Percentiles rank a stretch among this genome's conserved stretches.
These are phyloP conservation scores for Phaethornis superciliosus DNA, from an alignment of 2,113 vertebrate species.

Conservation along the genomic window DNA sequence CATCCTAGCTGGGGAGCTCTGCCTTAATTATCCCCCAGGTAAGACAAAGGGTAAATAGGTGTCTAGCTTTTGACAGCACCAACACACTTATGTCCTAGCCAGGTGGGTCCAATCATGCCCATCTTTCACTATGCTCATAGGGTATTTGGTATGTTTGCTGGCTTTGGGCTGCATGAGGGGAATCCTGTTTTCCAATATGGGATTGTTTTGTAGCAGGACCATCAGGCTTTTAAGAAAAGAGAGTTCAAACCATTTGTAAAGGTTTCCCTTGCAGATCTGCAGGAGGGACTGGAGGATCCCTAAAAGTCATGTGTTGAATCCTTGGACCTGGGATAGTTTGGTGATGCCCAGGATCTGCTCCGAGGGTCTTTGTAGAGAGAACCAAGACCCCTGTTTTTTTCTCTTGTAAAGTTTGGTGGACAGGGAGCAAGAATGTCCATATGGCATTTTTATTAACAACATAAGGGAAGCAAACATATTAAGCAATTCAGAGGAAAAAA, in stretches of 20 bases:
- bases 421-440: not conserved
- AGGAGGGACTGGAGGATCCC: not conserved
- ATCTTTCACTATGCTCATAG: not conserved
- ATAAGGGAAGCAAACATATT: not conserved
- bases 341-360: not conserved
- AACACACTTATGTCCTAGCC: not conserved
- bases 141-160: not conserved
- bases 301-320: not conserved
- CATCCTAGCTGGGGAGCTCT: not conserved
- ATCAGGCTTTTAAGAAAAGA: not conserved
- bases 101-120: not conserved
- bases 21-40: not conserved
- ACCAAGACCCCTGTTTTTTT: fast-evolving
- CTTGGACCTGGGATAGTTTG: not conserved
- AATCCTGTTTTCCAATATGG: not conserved
- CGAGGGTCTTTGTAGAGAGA: not conserved
- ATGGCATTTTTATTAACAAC: not conserved
- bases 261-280: not conserved
- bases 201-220: not conserved
- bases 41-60: not conserved
- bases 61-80: not conserved
- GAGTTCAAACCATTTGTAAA: not conserved
- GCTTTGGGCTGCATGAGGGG: fast-evolving
- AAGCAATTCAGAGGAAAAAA: not conserved
- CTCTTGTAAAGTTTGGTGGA: not conserved